Percentiles rank a stretch among this genome's conserved stretches.
phyloP scores from a whole-genome alignment of 1,140 invertebrate genomes.

The Thalassaphorura encarpata region DNA sequence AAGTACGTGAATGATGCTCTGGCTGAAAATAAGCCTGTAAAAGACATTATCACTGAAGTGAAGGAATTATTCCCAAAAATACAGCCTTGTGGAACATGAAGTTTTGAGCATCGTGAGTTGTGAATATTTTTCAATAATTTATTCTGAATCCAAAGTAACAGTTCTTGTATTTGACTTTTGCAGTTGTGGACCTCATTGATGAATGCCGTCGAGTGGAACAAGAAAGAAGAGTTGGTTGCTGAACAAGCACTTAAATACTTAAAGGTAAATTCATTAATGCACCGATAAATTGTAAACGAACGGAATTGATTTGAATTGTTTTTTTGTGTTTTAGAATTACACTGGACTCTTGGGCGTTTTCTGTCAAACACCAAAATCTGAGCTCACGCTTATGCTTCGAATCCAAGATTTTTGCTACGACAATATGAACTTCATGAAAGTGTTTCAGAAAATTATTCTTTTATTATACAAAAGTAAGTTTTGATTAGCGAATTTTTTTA shows the following conservation, averaged over 20 bases:
- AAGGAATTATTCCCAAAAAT: slow-evolving; percentile 71
- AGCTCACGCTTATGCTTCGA: slow-evolving; percentile 75
- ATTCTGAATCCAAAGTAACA: too few relatives aligned
- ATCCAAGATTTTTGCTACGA: slow-evolving; percentile 97
- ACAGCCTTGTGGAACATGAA: slow-evolving; percentile 78
- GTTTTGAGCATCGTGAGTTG: slow-evolving; percentile 52
- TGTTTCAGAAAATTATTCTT: slow-evolving; percentile 93
- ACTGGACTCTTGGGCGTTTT: slow-evolving; percentile 76
- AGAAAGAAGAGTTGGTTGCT: slow-evolving; percentile 91
- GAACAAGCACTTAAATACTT: slow-evolving; percentile 89
- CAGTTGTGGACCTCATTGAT: slow-evolving; percentile 86
- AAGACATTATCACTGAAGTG: slow-evolving; percentile 70
- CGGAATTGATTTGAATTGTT: slow-evolving; percentile 1
- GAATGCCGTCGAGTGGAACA: slow-evolving; percentile 93
- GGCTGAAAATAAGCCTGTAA: slow-evolving; percentile 63
- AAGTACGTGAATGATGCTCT: slow-evolving; percentile 66
- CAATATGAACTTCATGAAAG: slow-evolving; percentile 98
- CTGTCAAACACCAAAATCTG: slow-evolving; percentile 66
- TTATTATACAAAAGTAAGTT: slow-evolving; percentile 84
- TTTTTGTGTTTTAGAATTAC: slow-evolving; percentile 44
- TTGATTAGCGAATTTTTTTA: too few relatives aligned
- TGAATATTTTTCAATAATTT: too few relatives aligned
- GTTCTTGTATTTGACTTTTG: slow-evolving; percentile 12
- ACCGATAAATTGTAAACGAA: background rate
- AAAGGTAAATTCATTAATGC: slow-evolving; percentile 39